These are phyloP conservation scores for Channa argus DNA, from an alignment of 2,113 vertebrate genomes.

Conservation along the genomic window DNA sequence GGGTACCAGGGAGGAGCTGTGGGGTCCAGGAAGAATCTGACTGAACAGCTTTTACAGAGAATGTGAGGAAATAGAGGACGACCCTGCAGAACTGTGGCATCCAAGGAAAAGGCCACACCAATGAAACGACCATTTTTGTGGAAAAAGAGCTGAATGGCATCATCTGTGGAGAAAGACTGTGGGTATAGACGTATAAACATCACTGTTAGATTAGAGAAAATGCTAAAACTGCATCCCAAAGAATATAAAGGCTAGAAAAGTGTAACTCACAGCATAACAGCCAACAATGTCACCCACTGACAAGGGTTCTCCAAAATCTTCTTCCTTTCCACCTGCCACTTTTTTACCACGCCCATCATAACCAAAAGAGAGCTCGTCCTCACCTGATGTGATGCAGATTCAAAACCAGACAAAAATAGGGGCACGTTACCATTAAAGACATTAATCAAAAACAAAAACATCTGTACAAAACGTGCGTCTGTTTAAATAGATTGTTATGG, in stretches of 20 bases:
- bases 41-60: slow-evolving; percentile 87
- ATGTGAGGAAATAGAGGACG: slow-evolving; percentile 87
- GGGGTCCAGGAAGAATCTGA: slow-evolving; percentile 86
- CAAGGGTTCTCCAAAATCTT: slow-evolving; percentile 87
- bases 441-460: not conserved
- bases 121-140: slow-evolving; percentile 87
- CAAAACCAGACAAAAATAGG: not conserved
- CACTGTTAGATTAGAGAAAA: slow-evolving; percentile 6
- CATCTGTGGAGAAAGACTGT: slow-evolving; percentile 66
- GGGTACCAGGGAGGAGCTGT: slow-evolving; percentile 83
- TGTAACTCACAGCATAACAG: slow-evolving; percentile 88
- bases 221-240: not conserved
- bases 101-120: slow-evolving; percentile 85
- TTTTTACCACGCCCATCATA: slow-evolving; percentile 87
- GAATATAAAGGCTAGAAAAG: not conserved
- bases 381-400: slow-evolving; percentile 76
- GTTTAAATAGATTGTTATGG: not conserved
- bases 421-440: not conserved
- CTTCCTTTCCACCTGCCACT: slow-evolving; percentile 83
- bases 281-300: slow-evolving; percentile 89
- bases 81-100: slow-evolving; percentile 72
- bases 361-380: slow-evolving; percentile 88
- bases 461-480: not conserved
- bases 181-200: not conserved
- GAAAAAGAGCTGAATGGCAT: slow-evolving; percentile 86